Conservation (phyloP, 2,888 invertebrate species). For the Drosophila testacea region DNA sequence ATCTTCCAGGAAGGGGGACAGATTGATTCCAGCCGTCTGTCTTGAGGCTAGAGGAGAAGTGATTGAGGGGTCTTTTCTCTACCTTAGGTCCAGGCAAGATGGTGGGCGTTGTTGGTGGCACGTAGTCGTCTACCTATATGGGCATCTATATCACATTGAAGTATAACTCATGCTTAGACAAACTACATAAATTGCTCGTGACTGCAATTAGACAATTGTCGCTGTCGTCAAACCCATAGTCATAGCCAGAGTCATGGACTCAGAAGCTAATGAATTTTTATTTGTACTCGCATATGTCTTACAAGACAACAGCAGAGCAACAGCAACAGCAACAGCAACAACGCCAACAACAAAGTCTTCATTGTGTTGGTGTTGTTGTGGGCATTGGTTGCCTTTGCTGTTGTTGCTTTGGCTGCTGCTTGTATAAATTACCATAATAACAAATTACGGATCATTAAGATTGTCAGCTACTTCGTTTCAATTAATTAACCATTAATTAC, state of each 20-base stretch:
- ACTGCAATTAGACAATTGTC: constrained; percentile 81
- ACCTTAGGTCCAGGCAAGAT: constrained; percentile 51
- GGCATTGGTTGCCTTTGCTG: constrained; percentile 62
- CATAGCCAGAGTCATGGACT: constrained; percentile 50
- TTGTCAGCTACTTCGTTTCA: constrained; percentile 82
- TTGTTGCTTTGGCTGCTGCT: constrained; percentile 68
- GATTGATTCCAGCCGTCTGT: constrained; percentile 59
- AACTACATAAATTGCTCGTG: constrained; percentile 81
- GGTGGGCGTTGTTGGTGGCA: constrained; percentile 57
- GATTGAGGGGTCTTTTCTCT: constrained; percentile 17
- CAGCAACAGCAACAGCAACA: constrained; percentile 32
- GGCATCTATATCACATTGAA: constrained; percentile 27
- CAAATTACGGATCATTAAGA: constrained; percentile 82
- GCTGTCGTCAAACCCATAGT: constrained; percentile 73
- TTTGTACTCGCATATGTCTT: constrained; percentile 73
- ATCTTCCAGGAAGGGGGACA: constrained; percentile 66
- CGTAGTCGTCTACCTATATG: constrained; percentile 21
- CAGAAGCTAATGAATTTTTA: constrained; percentile 80
- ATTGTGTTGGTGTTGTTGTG: constrained; percentile 68
- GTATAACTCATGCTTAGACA: constrained; percentile 67
- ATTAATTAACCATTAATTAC: constrained; percentile 82
- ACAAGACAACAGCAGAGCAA: constrained; percentile 69
- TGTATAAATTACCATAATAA: constrained; percentile 83
- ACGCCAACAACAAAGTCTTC: constrained; percentile 37
- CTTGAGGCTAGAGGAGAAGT: background rate